Evolutionary conservation across 2,888 invertebrate genomes (phyloP), one percentile per base, ranked within the genome.

Genomic region (Polylopha cassiicola): DNA sequence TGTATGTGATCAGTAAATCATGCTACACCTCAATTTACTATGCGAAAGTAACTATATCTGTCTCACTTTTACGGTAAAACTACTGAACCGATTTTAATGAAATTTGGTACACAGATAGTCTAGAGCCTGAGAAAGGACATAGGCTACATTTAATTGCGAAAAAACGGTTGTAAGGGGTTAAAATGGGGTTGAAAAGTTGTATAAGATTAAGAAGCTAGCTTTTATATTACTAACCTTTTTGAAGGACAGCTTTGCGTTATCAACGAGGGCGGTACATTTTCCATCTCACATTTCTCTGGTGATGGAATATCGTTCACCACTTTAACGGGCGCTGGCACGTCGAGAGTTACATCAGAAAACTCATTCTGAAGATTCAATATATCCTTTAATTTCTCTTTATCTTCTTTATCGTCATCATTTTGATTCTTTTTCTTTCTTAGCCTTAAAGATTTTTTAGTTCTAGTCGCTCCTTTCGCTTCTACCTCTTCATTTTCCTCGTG

Each of bases 211-310:
- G n/a, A n/a, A n/a, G n/a, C n/a, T n/a, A n/a, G n/a, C n/a, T n/a
- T n/a, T n/a, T n/a, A n/a, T n/a, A 4, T 13, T 15, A 46, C 44
- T 33, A 41, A 84, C 85, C 75, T 81, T 61, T 80, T 81, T 2
- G 76, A 66, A 1, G 80, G 80, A 42, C 82, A 85, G 46, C 81
- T 80, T 44, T 77, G 77, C 46, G 71, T 59, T 1, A 61, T 74
- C 22, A 62, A 31, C 4, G 50, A 6, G 0, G 77, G 77, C 0
- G 71, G 70, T 5, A 59, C n/a, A 53, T 82, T 81, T 43, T 82
- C 82, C 2, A 39, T 56, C 1, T 43, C 39, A 3, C 26, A 22
- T 20, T 73, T 73, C 34, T 75, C 76, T 0, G 85, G 84, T 0
- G 84, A 81, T 0, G 63, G 61, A 14, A 81, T 78, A 46, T 84